Conservation (phyloP, 2,113 vertebrate species). For the Dunckerocampus dactyliophorus region DNA sequence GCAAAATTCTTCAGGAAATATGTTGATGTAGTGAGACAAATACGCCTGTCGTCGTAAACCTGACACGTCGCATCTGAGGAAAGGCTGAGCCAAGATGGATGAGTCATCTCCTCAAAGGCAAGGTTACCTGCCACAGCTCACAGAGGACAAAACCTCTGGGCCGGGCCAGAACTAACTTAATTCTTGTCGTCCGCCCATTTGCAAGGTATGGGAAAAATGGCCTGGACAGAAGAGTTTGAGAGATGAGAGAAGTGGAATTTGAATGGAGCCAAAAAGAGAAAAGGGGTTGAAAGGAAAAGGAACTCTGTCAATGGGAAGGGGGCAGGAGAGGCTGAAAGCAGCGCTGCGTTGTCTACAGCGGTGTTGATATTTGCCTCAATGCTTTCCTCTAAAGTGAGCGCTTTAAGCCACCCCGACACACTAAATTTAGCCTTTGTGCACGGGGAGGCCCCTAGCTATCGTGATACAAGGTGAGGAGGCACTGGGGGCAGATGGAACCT, state of each 20-base stretch:
- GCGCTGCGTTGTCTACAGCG: slow-evolving; percentile 67
- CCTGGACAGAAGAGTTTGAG: slow-evolving; percentile 68
- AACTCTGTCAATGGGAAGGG: slow-evolving; percentile 77
- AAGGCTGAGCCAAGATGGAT: slow-evolving; percentile 69
- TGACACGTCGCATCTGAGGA: slow-evolving; percentile 35
- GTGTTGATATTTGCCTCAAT: slow-evolving; percentile 80
- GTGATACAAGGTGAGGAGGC: slow-evolving; percentile 90
- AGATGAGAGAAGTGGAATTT: slow-evolving; percentile 75
- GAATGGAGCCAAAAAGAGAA: slow-evolving; percentile 73
- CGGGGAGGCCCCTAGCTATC: slow-evolving; percentile 77
- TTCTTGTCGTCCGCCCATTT: slow-evolving; percentile 76
- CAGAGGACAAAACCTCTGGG: slow-evolving; percentile 70
- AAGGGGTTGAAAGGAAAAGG: slow-evolving; percentile 76
- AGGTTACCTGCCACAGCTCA: slow-evolving; percentile 72
- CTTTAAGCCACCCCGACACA: slow-evolving; percentile 80
- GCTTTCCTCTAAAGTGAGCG: slow-evolving; percentile 76
- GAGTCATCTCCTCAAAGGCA: slow-evolving; percentile 57
- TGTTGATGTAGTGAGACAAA: too few relatives aligned
- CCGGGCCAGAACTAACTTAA: slow-evolving; percentile 81
- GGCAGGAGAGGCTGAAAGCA: slow-evolving; percentile 79
- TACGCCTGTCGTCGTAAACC: not conserved
- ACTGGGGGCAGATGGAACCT: slow-evolving; percentile 94
- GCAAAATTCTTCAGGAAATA: too few relatives aligned
- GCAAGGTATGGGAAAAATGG: slow-evolving; percentile 82
- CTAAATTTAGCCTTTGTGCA: slow-evolving; percentile 80